Base-by-base conservation (phyloP, 2,888 invertebrate genomes). In the Aspidiotus rigidus region DNA sequence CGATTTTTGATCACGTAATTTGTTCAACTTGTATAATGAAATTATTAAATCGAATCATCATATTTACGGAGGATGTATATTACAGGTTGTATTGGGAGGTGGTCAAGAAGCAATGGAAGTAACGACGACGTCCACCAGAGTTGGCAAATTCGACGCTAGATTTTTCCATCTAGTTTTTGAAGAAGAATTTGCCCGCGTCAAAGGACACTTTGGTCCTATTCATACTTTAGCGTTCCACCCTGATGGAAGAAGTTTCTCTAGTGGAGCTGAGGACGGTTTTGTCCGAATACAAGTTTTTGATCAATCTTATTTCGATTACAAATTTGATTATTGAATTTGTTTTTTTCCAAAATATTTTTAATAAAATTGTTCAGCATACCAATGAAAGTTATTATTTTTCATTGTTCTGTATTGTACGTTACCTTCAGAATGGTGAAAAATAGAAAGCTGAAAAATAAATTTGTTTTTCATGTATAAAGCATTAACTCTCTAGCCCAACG, bases 61-160 rank as follows among this genome's bases (percentile, higher is more conserved):
- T 3, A 28, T 28, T 28, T 3, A 28, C 28, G 28, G 5, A 28
- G 28, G 28, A 28, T 62, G 16, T 10, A 7, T 10, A 17, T 62
- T 55, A 44, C 28, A 85, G 85, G 84, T 98, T 7, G 91, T 96
- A 2, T 82, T 99, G 59, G 99, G 99, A 71, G 99, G 99, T 79
- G 99, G 99, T 75, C 99, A 99, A 81, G 99, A 99, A 79, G 99
- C 99, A 70, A 97, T 97, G 93, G 95, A 95, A 77, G 98, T 98
- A 71, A 96, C 96, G 59, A 95, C 93, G 1, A 97, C 96, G 0
- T 92, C 93, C 0, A 86, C 94, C 0, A 84, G 93, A 74, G 87
- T 92, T 72, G 99, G 98, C 66, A 98, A 98, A 81, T 99, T 99
- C 78, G 98, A 99, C 78, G 94, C 88, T 10, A 89, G 79, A 66